Conservation (phyloP, 1,140 invertebrate species). For the Drosophila sp. region DNA sequence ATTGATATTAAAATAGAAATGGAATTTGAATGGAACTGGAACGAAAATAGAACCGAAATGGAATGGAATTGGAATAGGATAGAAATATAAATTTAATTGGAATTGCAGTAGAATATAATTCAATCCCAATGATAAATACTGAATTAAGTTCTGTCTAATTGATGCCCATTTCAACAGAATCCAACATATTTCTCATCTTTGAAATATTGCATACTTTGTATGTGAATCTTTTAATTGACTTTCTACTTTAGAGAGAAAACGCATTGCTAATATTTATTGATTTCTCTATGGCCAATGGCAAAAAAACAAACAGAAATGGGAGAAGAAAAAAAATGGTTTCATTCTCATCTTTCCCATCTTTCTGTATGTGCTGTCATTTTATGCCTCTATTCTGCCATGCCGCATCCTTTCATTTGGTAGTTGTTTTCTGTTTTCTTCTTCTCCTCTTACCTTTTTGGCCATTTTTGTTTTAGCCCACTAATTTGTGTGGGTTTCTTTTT, state of each 20-base stretch:
- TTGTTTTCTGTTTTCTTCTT: slow-evolving; percentile 15
- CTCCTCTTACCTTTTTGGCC: slow-evolving; percentile 10
- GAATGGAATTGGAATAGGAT: background rate
- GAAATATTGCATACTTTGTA: too few species aligned
- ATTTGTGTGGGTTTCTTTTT: slow-evolving; percentile 59
- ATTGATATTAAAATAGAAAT: too few species aligned
- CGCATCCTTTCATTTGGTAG: slow-evolving; percentile 7
- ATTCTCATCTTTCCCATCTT: slow-evolving; percentile 5
- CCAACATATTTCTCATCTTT: too few species aligned
- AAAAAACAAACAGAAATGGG: too few species aligned
- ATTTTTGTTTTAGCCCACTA: slow-evolving; percentile 43
- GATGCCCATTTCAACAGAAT: too few species aligned
- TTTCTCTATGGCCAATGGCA: background rate
- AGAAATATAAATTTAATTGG: too few species aligned
- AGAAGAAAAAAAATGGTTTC: background rate
- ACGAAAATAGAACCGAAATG: background rate
- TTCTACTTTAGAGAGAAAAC: too few species aligned
- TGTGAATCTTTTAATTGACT: too few species aligned
- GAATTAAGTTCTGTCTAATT: too few species aligned
- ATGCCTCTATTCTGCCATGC: slow-evolving; percentile 3
- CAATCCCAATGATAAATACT: too few species aligned
- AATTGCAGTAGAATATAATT: too few species aligned
- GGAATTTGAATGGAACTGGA: background rate
- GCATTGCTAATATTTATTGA: background rate
- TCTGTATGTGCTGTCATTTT: background rate